Conservation (phyloP, 2,888 invertebrate genomes). For the Barypeithes pellucidus region DNA sequence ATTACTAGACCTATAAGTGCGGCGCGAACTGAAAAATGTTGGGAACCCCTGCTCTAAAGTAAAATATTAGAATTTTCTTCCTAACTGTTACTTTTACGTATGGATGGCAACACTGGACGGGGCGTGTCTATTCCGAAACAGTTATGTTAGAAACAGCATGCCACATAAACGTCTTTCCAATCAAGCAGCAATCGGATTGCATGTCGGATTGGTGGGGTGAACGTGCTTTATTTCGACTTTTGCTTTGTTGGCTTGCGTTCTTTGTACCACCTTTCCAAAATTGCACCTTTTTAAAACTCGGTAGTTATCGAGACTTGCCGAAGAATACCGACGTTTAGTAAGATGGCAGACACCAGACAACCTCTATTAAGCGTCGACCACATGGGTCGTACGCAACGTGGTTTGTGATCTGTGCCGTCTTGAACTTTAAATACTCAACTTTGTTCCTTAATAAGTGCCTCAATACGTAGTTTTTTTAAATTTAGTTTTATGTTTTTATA, state of each 20-base stretch:
- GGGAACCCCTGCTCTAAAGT: too few relatives aligned
- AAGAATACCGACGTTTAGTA: slow-evolving; percentile 60
- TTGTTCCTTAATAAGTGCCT: slow-evolving; percentile 46
- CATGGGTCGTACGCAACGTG: slow-evolving; percentile 72
- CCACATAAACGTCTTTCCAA: slow-evolving; percentile 15
- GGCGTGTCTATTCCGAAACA: slow-evolving; percentile 19
- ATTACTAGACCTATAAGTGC: too few relatives aligned
- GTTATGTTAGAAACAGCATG: slow-evolving; percentile 6
- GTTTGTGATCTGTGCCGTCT: slow-evolving; percentile 53
- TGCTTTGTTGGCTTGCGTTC: slow-evolving; percentile 37
- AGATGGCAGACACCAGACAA: slow-evolving; percentile 65
- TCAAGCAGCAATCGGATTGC: slow-evolving; percentile 16
- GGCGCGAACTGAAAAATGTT: too few relatives aligned
- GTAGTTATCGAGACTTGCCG: slow-evolving; percentile 44
- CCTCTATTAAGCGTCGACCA: slow-evolving; percentile 70
- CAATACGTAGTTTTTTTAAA: slow-evolving; percentile 20
- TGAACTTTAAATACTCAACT: slow-evolving; percentile 29
- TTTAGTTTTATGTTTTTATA: slow-evolving; percentile 12
- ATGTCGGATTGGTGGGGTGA: slow-evolving; percentile 11
- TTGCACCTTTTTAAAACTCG: slow-evolving; percentile 45
- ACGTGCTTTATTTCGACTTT: slow-evolving; percentile 21
- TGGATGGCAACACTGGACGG: slow-evolving; percentile 20
- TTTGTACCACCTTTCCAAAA: slow-evolving; percentile 34
- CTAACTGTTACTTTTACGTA: neutral
- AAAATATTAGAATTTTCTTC: too few relatives aligned